Evolutionary conservation across 2,888 invertebrate species (phyloP), one percentile per base, ranked within the genome.

Genomic region (Polydrusus pterygomalis): DNA sequence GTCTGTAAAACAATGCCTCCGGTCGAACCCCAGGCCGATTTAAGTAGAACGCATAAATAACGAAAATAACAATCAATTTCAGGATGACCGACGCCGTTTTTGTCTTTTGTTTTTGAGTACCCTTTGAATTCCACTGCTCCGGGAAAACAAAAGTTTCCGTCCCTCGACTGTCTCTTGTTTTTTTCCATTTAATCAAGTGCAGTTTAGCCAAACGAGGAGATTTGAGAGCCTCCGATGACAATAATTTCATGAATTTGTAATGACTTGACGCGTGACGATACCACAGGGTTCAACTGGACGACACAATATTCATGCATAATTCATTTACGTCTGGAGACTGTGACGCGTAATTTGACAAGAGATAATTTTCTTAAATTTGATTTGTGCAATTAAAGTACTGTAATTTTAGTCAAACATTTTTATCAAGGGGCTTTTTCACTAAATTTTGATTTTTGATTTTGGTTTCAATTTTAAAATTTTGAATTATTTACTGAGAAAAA

Each of bases 11-110:
- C 80, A 80, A 80, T 79, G 75, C 77, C 63, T 51, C 70, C 30
- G 54, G 25, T 47, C 40, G 38, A 78, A 67, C 75, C 77, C 80
- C 75, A 77, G 74, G 82, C 82, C 81, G 82, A 79, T 79, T 80
- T 79, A 81, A 81, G 82, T 80, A 77, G 65, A 81, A 79, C 83
- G 83, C 86, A 85, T 86, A 85, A 86, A 86, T 86, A 85, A 86
- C 84, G 85, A 86, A 87, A 85, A 86, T 85, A 85, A 86, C 86
- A 87, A 87, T 87, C 85, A 86, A 85, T 86, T 86, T 82, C 84
- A 81, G 82, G 84, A 85, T 87, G 87, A 85, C 86, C 87, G 83
- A 82, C 83, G 83, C 83, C 84, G 84, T 85, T 84, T 85, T 79
- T 82, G 83, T 84, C 86, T 86, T 86, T 87, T 86, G 86, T 87